phyloP scores from a whole-genome alignment of 2,888 invertebrate species.

The Drosophila anomelani region DNA sequence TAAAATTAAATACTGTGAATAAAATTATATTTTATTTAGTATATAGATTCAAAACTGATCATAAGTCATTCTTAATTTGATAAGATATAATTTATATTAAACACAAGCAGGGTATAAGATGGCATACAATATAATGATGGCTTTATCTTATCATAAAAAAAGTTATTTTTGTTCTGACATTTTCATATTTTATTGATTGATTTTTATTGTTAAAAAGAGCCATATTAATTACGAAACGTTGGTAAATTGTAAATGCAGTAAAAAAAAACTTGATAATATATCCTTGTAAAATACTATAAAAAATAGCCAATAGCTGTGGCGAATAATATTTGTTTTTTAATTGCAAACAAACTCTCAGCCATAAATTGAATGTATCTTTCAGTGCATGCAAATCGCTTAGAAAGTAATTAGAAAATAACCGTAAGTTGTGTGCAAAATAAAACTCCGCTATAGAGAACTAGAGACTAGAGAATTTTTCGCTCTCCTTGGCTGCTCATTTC shows the following conservation, averaged over 20 bases:
- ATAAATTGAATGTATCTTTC: background rate
- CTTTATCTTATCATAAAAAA: background rate
- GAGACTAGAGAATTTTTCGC: constrained; percentile 19
- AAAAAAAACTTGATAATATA: background rate
- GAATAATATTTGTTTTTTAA: background rate
- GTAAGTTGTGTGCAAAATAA: constrained; percentile 50
- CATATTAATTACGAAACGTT: too few relatives aligned
- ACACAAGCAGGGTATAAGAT: background rate
- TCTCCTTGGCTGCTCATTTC: constrained; percentile 49
- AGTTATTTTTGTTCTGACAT: background rate
- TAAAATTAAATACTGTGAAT: background rate
- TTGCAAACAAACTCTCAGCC: background rate
- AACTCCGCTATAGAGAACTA: constrained; percentile 38
- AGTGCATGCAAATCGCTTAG: constrained; percentile 38
- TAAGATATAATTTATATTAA: constrained; percentile 1
- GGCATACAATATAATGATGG: background rate
- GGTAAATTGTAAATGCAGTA: background rate
- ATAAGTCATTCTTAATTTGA: background rate
- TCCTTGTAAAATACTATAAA: background rate
- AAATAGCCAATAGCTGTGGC: too few relatives aligned
- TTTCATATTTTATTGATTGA: background rate
- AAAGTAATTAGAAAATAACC: constrained; percentile 70
- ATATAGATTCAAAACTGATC: background rate
- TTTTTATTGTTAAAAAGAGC: background rate
- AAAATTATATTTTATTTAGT: background rate